Conservation (phyloP, 2,113 vertebrate genomes). For the Arizona elegans region DNA sequence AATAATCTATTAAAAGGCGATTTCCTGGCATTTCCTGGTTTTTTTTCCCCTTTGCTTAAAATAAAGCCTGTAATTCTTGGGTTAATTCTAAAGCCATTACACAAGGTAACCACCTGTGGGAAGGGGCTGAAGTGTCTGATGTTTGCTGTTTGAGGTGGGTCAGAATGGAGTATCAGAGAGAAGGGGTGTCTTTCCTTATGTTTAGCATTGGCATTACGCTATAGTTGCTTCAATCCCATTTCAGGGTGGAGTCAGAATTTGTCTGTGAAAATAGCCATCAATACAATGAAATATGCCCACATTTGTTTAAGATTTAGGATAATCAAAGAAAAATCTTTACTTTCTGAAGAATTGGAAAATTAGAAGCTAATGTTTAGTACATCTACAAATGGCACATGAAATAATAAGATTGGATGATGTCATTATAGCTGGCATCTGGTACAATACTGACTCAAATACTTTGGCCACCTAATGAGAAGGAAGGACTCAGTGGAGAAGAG, state of each 20-base stretch:
- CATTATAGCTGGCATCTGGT: neutral
- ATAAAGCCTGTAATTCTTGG: neutral
- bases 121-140: neutral
- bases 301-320: neutral
- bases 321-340: neutral
- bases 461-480: too few relatives aligned
- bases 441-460: neutral
- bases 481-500: too few relatives aligned
- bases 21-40: neutral
- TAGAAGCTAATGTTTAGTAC: neutral
- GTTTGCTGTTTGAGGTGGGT: neutral
- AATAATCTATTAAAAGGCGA: neutral
- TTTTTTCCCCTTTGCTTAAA: neutral
- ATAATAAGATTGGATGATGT: neutral
- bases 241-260: neutral
- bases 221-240: neutral
- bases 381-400: neutral
- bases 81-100: neutral
- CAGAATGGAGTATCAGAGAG: neutral
- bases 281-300: neutral
- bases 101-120: neutral
- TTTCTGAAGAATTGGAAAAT: neutral
- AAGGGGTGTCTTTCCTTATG: neutral
- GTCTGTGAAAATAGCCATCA: neutral
- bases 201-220: neutral